A percentile compares a stretch with the other conserved stretches of the same genome.
These are phyloP conservation scores for Drosophila subobscura DNA, from an alignment of 1,140 invertebrate genomes.

Conservation along the genomic window DNA sequence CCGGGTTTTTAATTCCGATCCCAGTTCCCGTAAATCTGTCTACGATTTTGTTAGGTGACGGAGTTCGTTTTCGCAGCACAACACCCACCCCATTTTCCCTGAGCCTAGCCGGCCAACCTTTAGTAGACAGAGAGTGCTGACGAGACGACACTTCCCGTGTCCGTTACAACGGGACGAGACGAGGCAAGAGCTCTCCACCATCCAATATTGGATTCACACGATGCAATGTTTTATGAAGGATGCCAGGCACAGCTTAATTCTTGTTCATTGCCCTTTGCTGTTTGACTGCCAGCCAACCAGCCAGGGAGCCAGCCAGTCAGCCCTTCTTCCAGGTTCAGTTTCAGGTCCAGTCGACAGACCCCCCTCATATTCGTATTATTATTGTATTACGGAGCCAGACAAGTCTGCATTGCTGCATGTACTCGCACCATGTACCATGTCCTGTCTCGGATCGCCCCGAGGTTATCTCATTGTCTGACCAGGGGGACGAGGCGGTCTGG, in stretches of 20 bases:
- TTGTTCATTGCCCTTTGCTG: constrained; percentile 60
- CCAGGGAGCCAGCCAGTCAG: neutral
- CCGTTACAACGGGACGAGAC: no score
- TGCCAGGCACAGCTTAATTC: constrained; percentile 43
- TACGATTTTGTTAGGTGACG: no score
- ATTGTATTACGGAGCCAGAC: constrained; percentile 72
- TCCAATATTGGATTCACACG: constrained; percentile 77
- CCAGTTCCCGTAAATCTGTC: no score
- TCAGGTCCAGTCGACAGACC: constrained; percentile 20
- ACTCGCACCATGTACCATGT: constrained; percentile 24
- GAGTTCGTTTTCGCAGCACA: no score
- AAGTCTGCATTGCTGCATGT: constrained; percentile 79
- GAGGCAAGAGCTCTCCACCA: constrained; percentile 17
- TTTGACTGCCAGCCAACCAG: constrained; percentile 28
- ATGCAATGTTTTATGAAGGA: constrained; percentile 55
- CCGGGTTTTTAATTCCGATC: no score
- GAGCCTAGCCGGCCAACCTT: no score
- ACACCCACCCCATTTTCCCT: no score
- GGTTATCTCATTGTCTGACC: constrained; percentile 34
- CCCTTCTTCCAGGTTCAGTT: constrained; percentile 13
- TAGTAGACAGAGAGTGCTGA: no score
- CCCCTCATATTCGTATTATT: constrained; percentile 72
- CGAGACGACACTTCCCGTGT: constrained; percentile 17
- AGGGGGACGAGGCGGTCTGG: constrained; percentile 1
- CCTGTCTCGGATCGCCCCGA: constrained; percentile 28